These are phyloP conservation scores for Lates calcarifer DNA, from an alignment of 2,113 vertebrate genomes.

Conservation along the genomic window DNA sequence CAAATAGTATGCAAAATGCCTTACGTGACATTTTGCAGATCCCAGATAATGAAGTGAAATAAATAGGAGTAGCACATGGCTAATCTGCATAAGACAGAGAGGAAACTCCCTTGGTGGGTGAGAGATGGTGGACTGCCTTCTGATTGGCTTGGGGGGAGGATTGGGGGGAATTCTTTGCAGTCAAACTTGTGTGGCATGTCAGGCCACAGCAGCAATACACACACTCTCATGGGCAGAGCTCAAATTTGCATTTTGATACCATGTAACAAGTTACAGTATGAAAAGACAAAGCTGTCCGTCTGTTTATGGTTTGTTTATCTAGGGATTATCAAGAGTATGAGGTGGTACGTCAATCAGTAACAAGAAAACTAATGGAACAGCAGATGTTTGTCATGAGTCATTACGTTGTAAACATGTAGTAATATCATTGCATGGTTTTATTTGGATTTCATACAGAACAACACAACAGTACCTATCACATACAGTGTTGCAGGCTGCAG, in stretches of 20 bases:
- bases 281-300: neutral
- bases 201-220: conserved; percentile 50
- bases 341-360: neutral
- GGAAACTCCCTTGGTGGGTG: conserved; percentile 91
- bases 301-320: conserved; percentile 1
- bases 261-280: neutral
- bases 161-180: conserved; percentile 72
- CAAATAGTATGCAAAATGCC: conserved; percentile 49
- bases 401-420: neutral
- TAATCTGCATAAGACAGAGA: conserved; percentile 98
- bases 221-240: neutral
- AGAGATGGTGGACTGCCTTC: conserved; percentile 89
- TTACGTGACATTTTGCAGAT: conserved; percentile 79
- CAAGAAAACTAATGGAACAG: neutral
- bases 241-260: conserved; percentile 18
- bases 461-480: neutral
- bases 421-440: neutral
- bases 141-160: conserved; percentile 86
- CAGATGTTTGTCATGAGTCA: neutral
- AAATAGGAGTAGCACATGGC: conserved; percentile 97
- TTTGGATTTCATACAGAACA: neutral
- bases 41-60: conserved; percentile 87
- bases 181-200: conserved; percentile 72
- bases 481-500: neutral
- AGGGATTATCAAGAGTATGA: neutral